These are phyloP conservation scores for Dasyprocta punctata DNA, from an alignment of 2,113 vertebrate genomes.

Conservation along the genomic window DNA sequence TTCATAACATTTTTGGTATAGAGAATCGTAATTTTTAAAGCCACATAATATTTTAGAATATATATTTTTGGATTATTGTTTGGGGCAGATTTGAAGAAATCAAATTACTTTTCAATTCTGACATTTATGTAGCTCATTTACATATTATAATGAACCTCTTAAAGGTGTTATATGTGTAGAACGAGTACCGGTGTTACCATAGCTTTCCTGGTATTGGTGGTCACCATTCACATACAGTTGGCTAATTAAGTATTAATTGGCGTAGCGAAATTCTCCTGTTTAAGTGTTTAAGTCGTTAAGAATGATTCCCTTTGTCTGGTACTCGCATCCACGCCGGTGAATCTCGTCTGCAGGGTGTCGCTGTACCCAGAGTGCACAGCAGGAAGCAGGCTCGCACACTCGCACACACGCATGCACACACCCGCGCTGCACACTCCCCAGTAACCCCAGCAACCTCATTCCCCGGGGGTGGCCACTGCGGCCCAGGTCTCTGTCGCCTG, in stretches of 20 bases:
- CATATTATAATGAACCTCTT: neutral
- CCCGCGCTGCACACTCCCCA: accelerated
- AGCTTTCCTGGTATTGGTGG: neutral
- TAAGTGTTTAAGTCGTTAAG: neutral
- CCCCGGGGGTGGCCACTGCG: neutral
- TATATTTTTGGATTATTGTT: neutral
- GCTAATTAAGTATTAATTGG: neutral
- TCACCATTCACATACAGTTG: neutral
- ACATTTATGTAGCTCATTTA: neutral
- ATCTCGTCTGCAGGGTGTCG: neutral
- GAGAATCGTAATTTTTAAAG: neutral
- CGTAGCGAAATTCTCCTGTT: neutral
- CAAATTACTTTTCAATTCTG: neutral
- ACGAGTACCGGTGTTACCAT: accelerated
- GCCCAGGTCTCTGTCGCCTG: neutral
- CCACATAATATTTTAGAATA: neutral
- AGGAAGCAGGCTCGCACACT: neutral
- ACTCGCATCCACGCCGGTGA: neutral
- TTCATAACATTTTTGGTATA: neutral
- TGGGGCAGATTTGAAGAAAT: conserved; percentile 5
- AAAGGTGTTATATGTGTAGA: too few relatives aligned
- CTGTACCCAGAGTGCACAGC: neutral
- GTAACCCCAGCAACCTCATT: accelerated
- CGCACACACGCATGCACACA: accelerated
- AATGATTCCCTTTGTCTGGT: neutral